These are phyloP conservation scores for Lipophrys pholis DNA, from an alignment of 2,113 vertebrate genomes.

Conservation along the genomic window DNA sequence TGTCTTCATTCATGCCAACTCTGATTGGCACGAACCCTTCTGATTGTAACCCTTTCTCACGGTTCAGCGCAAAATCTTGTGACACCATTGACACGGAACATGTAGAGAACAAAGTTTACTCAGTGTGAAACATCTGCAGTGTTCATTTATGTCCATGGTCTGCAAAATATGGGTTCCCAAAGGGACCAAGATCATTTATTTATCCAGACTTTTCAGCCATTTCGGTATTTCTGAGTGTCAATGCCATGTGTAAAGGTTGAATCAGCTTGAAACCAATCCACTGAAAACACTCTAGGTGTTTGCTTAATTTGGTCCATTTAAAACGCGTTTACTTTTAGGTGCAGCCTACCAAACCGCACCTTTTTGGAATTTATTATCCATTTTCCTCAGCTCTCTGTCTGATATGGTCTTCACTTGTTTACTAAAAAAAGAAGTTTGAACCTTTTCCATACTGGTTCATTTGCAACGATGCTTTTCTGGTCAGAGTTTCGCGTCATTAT, in stretches of 20 bases:
- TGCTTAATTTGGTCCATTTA: constrained; percentile 31
- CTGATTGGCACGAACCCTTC: neutral
- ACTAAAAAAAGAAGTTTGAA: too few relatives aligned
- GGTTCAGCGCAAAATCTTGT: too few relatives aligned
- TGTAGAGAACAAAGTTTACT: neutral
- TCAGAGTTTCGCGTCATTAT: too few relatives aligned
- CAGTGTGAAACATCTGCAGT: neutral
- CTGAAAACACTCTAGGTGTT: constrained; percentile 21
- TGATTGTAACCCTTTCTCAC: too few relatives aligned
- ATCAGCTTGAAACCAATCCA: constrained; percentile 32
- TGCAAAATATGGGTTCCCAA: neutral
- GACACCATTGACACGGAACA: neutral
- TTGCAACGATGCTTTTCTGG: too few relatives aligned
- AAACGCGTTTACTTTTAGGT: constrained; percentile 1
- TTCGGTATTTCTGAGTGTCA: constrained; percentile 15
- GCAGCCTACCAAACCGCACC: constrained; percentile 1
- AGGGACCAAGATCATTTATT: constrained; percentile 18
- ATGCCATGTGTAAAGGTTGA: neutral
- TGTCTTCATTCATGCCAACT: neutral
- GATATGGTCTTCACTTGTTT: neutral
- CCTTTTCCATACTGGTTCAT: too few relatives aligned
- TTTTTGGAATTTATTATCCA: neutral
- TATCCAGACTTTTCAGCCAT: constrained; percentile 9
- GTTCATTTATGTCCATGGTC: neutral
- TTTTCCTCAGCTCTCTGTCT: constrained; percentile 19